Evolutionary conservation across 2,888 invertebrate species (phyloP).

Genomic region (Asteroscopus sphinx): DNA sequence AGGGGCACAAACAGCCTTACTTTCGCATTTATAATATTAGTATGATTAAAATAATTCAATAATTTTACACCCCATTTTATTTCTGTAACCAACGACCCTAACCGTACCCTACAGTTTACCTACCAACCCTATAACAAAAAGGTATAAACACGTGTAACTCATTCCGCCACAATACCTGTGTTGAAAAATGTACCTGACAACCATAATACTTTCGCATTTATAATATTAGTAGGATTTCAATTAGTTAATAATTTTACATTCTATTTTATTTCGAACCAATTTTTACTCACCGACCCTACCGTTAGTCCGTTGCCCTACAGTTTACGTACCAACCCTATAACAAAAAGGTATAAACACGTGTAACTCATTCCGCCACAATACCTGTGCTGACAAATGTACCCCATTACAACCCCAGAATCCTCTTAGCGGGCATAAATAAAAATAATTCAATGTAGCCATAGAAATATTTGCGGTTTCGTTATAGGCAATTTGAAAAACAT

Average conservation of each 20-base stretch:
- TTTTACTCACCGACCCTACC: background rate
- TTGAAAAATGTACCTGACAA: constrained; percentile 31
- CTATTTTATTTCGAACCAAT: background rate
- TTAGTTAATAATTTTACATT: too few relatives aligned
- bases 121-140: constrained; percentile 29
- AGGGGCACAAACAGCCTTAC: too few relatives aligned
- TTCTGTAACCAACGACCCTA: background rate
- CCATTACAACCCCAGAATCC: constrained; percentile 39
- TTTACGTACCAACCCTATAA: constrained; percentile 20
- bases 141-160: constrained; percentile 28
- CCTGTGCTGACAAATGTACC: constrained; percentile 25
- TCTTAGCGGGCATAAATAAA: constrained; percentile 61
- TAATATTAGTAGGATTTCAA: too few relatives aligned
- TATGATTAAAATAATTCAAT: too few relatives aligned
- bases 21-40: too few relatives aligned
- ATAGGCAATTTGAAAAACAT: constrained; percentile 42
- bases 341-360: constrained; percentile 31
- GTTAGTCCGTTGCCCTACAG: too few relatives aligned
- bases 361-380: constrained; percentile 36
- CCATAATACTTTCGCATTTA: too few relatives aligned
- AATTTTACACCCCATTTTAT: too few relatives aligned
- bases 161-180: constrained; percentile 31
- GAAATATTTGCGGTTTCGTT: constrained; percentile 39
- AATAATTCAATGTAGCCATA: constrained; percentile 60
- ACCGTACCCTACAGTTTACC: too few relatives aligned